Evolutionary conservation across 2,888 invertebrate genomes (phyloP).

Genomic region (Mesoligia furuncula): DNA sequence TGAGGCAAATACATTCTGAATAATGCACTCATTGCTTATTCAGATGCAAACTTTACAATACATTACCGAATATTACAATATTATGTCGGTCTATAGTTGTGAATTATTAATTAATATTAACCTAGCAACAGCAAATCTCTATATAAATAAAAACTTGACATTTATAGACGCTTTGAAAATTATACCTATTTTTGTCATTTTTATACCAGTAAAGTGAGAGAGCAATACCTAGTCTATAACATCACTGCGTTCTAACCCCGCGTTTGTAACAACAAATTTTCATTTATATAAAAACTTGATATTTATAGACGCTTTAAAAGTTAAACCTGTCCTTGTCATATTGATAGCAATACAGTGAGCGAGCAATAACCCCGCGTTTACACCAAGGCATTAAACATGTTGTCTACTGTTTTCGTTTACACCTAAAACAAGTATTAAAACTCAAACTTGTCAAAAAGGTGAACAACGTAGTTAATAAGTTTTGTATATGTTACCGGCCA

Average conservation of each 20-base stretch:
- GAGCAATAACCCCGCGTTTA: not conserved
- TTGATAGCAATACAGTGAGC: not conserved
- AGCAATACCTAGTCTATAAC: not conserved
- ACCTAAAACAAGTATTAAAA: not conserved
- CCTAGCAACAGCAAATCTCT: not conserved
- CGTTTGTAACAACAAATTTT: not conserved
- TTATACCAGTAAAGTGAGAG: not conserved
- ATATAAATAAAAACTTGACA: not conserved
- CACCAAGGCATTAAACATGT: not conserved
- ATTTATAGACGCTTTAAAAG: not conserved
- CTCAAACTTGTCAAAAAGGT: not conserved
- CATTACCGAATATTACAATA: not conserved
- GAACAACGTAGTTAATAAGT: not conserved
- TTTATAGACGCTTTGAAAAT: not conserved
- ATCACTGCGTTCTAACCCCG: not conserved
- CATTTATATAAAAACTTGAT: not conserved
- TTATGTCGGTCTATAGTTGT: not conserved
- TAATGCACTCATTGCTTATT: conserved; percentile 24
- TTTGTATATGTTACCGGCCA: no score
- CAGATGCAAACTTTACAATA: conserved; percentile 29
- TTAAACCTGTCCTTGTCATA: not conserved
- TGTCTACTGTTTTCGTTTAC: not conserved
- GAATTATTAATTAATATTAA: conserved; percentile 9
- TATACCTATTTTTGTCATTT: not conserved
- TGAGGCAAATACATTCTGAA: conserved; percentile 12